phyloP scores from a whole-genome alignment of 2,113 vertebrate species.

The Mormyrus iriodes region DNA sequence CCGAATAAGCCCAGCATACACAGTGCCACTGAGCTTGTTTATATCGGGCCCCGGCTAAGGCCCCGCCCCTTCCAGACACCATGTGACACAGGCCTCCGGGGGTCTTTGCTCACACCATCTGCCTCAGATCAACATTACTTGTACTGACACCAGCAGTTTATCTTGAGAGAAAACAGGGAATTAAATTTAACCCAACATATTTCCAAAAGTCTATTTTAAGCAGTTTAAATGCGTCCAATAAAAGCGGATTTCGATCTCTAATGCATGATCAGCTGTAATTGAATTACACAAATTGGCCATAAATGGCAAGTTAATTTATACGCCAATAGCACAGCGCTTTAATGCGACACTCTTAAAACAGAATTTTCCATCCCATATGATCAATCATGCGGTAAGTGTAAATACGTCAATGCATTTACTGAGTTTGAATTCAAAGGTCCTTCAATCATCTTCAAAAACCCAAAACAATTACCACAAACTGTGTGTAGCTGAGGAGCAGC shows the following conservation, averaged over 20 bases:
- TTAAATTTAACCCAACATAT: not conserved
- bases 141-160: not conserved
- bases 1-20: conserved; percentile 63
- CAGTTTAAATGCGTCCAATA: not conserved
- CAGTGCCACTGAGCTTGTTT: conserved; percentile 28
- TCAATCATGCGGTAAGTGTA: not conserved
- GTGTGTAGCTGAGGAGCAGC: not conserved
- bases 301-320: not conserved
- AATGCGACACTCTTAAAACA: not conserved
- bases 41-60: not conserved
- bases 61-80: not conserved
- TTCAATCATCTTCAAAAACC: not conserved
- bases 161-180: not conserved
- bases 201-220: not conserved
- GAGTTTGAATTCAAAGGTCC: not conserved
- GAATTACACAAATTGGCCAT: not conserved
- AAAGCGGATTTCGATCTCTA: not conserved
- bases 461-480: not conserved
- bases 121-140: not conserved
- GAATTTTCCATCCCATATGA: not conserved
- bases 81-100: not conserved
- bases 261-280: not conserved
- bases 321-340: not conserved
- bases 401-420: not conserved
- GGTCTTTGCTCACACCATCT: not conserved